Evolutionary conservation across 2,113 vertebrate genomes (phyloP).

Genomic region (Salminus brasiliensis): DNA sequence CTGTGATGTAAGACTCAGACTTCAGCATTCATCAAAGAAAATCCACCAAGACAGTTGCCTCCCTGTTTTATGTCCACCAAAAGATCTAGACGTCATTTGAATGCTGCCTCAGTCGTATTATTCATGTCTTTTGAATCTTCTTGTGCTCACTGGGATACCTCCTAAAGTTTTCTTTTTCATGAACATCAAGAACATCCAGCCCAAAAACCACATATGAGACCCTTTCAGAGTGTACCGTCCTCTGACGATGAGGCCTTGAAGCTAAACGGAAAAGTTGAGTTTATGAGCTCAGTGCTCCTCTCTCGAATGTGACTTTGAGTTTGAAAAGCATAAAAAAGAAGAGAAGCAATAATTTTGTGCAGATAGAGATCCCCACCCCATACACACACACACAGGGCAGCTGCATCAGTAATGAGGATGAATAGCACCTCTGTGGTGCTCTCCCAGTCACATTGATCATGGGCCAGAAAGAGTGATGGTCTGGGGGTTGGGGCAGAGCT

Average conservation of each 20-base stretch:
- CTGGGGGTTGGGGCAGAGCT: slow-evolving; percentile 38
- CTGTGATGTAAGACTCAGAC: too few relatives aligned
- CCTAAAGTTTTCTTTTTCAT: too few relatives aligned
- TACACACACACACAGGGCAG: slow-evolving; percentile 30
- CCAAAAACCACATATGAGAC: too few relatives aligned
- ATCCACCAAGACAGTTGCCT: too few relatives aligned
- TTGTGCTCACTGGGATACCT: too few relatives aligned
- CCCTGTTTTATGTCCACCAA: too few relatives aligned
- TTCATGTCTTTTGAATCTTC: too few relatives aligned
- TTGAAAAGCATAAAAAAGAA: neutral
- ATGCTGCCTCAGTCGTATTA: too few relatives aligned
- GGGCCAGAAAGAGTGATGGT: slow-evolving; percentile 56
- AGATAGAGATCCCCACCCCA: slow-evolving; percentile 28
- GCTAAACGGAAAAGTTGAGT: neutral
- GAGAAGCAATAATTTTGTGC: slow-evolving; percentile 14
- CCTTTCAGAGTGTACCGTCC: neutral
- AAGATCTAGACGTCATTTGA: too few relatives aligned
- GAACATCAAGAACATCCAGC: too few relatives aligned
- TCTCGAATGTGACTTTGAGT: neutral
- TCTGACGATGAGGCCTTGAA: neutral
- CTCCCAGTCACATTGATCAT: slow-evolving; percentile 63
- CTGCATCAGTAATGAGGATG: slow-evolving; percentile 68
- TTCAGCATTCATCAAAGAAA: too few relatives aligned
- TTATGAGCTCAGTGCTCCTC: neutral
- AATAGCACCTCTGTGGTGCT: slow-evolving; percentile 57